Conservation (phyloP, 2,888 invertebrate species). For the Sarcophaga caerulescens region DNA sequence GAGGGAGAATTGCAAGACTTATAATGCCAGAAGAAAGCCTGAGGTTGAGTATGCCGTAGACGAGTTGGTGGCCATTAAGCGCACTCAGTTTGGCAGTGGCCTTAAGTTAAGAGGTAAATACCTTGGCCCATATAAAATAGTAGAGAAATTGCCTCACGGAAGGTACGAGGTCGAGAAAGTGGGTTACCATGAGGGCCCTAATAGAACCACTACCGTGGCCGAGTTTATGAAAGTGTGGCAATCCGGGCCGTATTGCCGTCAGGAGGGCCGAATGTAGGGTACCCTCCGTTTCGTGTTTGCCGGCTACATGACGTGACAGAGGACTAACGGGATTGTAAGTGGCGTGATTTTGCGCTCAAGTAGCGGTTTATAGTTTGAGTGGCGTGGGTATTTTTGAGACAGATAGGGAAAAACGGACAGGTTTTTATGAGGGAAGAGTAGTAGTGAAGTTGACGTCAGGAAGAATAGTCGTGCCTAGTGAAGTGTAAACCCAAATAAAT, state of each 20-base stretch:
- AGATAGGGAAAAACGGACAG: too few species aligned
- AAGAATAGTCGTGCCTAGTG: too few species aligned
- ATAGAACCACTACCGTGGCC: constrained; percentile 1
- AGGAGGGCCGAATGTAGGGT: constrained; percentile 68
- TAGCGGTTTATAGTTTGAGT: too few species aligned
- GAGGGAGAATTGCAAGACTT: constrained; percentile 36
- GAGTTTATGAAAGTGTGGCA: constrained; percentile 42
- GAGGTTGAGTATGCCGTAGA: neutral
- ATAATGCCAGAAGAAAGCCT: constrained; percentile 16
- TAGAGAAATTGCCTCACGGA: constrained; percentile 3
- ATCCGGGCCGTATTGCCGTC: constrained; percentile 50
- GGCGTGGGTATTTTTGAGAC: too few species aligned
- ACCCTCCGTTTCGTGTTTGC: too few species aligned
- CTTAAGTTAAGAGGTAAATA: constrained; percentile 53
- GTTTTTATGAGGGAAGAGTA: too few species aligned
- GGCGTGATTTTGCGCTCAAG: too few species aligned
- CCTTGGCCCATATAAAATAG: constrained; percentile 49
- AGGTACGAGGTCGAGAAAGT: constrained; percentile 32
- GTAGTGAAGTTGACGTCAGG: too few species aligned
- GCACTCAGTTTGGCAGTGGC: constrained; percentile 42
- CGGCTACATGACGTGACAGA: too few species aligned
- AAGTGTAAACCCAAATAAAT: too few species aligned
- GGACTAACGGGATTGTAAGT: too few species aligned
- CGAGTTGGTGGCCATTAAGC: constrained; percentile 57
- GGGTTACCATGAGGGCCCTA: constrained; percentile 37